These are phyloP conservation scores for Chunga burmeisteri DNA, from an alignment of 2,113 vertebrate species.

Conservation along the genomic window DNA sequence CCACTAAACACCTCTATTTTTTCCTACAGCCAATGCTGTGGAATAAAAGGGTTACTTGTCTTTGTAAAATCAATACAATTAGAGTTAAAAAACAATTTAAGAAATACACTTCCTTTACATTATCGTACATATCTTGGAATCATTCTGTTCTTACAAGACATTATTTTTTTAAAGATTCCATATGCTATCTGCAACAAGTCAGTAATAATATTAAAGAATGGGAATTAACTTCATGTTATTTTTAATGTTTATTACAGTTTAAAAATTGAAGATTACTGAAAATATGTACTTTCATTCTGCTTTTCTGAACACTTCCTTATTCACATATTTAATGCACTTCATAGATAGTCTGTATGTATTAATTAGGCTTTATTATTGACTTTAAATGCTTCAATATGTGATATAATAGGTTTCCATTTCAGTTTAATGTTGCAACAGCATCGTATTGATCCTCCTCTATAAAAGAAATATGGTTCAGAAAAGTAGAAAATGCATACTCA, in stretches of 20 bases:
- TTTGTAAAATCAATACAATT: not conserved
- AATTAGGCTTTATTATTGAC: not conserved
- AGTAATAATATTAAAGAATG: not conserved
- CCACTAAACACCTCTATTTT: not conserved
- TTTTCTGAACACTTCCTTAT: not conserved
- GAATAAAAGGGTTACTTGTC: not conserved
- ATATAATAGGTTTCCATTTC: not conserved
- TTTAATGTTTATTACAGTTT: not conserved
- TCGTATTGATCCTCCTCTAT: not conserved
- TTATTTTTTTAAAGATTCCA: not conserved
- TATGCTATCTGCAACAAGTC: not conserved
- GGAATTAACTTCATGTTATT: not conserved
- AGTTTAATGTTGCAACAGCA: not conserved
- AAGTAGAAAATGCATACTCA: not conserved
- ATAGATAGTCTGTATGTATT: not conserved
- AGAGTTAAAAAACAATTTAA: not conserved
- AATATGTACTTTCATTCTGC: not conserved
- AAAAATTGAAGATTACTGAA: not conserved
- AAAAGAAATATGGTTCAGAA: not conserved
- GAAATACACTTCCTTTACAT: not conserved
- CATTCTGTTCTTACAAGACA: not conserved
- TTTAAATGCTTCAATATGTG: not conserved
- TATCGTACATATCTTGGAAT: not conserved
- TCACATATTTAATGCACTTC: not conserved
- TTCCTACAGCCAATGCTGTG: not conserved